phyloP scores from a whole-genome alignment of 2,888 invertebrate genomes.

The Macroteleia sp. region DNA sequence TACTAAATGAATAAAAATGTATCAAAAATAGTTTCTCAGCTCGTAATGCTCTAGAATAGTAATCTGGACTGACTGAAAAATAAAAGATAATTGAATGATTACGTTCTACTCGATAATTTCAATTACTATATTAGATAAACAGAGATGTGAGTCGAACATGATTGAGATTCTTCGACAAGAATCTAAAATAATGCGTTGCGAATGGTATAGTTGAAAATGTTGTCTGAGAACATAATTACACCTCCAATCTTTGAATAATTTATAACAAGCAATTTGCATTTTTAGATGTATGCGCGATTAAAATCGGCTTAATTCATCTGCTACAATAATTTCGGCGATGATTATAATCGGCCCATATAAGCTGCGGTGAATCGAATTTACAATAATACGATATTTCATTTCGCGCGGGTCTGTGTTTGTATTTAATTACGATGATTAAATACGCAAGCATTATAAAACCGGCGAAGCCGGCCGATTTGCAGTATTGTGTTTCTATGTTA shows the following conservation, averaged over 20 bases:
- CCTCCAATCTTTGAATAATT: conserved; percentile 35
- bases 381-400: conserved; percentile 52
- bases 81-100: too few species aligned
- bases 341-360: conserved; percentile 36
- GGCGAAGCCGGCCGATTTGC: conserved; percentile 1
- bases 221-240: conserved; percentile 18
- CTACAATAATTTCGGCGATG: conserved; percentile 32
- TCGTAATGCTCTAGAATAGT: too few species aligned
- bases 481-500: conserved; percentile 39
- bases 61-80: too few species aligned
- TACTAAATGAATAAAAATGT: too few species aligned
- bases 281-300: conserved; percentile 23
- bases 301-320: conserved; percentile 38
- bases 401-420: conserved; percentile 28
- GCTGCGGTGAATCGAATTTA: conserved; percentile 34
- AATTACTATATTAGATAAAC: too few species aligned
- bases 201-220: too few species aligned
- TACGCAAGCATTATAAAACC: conserved; percentile 40
- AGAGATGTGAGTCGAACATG: too few species aligned
- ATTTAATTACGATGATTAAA: conserved; percentile 59
- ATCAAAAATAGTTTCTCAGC: too few species aligned
- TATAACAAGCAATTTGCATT: conserved; percentile 25
- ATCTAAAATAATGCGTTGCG: too few species aligned
- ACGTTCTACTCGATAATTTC: too few species aligned
- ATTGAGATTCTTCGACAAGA: too few species aligned